Conservation (phyloP, 2,888 invertebrate genomes). For the Dynastes hyllus region DNA sequence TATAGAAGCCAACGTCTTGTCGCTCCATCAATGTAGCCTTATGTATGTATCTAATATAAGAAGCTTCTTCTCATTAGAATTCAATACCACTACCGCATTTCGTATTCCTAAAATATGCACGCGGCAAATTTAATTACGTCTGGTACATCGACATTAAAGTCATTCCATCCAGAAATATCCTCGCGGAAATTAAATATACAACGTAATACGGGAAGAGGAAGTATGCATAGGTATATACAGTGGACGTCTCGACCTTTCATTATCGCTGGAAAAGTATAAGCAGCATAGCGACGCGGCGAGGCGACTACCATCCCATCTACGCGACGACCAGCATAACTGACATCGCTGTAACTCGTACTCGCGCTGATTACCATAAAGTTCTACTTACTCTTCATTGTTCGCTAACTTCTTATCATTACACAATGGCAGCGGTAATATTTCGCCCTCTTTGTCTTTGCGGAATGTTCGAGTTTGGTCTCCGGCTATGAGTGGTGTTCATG, state of each 20-base stretch:
- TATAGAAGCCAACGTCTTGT: too few species aligned
- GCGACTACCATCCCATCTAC: too few species aligned
- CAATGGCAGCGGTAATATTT: conserved; percentile 25
- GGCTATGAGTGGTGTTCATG: too few species aligned
- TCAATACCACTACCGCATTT: too few species aligned
- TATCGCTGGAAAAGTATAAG: not conserved
- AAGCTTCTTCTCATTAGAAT: too few species aligned
- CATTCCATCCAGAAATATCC: not conserved
- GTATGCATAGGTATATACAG: not conserved
- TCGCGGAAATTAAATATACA: conserved; percentile 7
- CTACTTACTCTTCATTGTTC: conserved; percentile 39
- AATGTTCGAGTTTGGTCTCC: too few species aligned
- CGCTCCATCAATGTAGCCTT: too few species aligned
- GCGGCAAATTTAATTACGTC: too few species aligned
- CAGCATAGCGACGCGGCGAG: too few species aligned
- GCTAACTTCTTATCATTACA: conserved; percentile 37
- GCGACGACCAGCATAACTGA: not conserved
- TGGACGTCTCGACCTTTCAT: conserved; percentile 23
- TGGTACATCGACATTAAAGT: too few species aligned
- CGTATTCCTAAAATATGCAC: too few species aligned
- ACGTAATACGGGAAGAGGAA: conserved; percentile 16
- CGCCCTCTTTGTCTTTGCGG: conserved; percentile 18
- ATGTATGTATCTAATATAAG: too few species aligned
- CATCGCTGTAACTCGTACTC: conserved; percentile 1
- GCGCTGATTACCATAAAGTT: conserved; percentile 37